phyloP scores from a whole-genome alignment of 2,888 invertebrate species.

The Drosophila paramelanica region DNA sequence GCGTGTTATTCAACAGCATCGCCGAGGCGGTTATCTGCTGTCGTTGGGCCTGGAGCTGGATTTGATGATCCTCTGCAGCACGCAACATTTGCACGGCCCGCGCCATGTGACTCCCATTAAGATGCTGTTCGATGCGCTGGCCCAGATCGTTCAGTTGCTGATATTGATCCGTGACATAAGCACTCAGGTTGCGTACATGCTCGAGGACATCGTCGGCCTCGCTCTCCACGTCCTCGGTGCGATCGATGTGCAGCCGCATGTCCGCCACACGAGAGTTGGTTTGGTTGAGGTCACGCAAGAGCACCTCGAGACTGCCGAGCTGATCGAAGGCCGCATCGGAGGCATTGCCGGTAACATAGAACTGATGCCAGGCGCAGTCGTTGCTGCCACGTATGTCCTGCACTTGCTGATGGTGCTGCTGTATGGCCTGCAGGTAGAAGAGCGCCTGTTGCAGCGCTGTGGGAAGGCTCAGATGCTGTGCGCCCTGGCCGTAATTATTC shows the following conservation, averaged over 20 bases:
- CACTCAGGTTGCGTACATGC: slow-evolving; percentile 81
- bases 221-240: slow-evolving; percentile 77
- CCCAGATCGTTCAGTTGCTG: slow-evolving; percentile 69
- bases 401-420: slow-evolving; percentile 80
- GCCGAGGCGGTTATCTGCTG: slow-evolving; percentile 86
- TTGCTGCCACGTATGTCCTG: slow-evolving; percentile 78
- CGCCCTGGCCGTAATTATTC: slow-evolving; percentile 85
- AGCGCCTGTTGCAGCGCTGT: slow-evolving; percentile 86
- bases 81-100: slow-evolving; percentile 83
- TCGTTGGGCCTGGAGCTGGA: slow-evolving; percentile 85
- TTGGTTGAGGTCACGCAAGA: slow-evolving; percentile 83
- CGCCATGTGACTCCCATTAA: slow-evolving; percentile 73
- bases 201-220: slow-evolving; percentile 83
- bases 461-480: slow-evolving; percentile 86
- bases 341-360: slow-evolving; percentile 80
- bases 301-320: slow-evolving; percentile 82
- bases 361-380: slow-evolving; percentile 81
- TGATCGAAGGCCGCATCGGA: slow-evolving; percentile 83
- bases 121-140: slow-evolving; percentile 56
- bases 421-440: slow-evolving; percentile 85
- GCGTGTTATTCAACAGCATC: slow-evolving; percentile 86
- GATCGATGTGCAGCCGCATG: slow-evolving; percentile 81
- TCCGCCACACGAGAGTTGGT: slow-evolving; percentile 82
- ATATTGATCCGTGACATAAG: slow-evolving; percentile 75
- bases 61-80: slow-evolving; percentile 82